Base-by-base conservation (phyloP, 2,888 invertebrate genomes). In the Pristionchus arcanus region DNA sequence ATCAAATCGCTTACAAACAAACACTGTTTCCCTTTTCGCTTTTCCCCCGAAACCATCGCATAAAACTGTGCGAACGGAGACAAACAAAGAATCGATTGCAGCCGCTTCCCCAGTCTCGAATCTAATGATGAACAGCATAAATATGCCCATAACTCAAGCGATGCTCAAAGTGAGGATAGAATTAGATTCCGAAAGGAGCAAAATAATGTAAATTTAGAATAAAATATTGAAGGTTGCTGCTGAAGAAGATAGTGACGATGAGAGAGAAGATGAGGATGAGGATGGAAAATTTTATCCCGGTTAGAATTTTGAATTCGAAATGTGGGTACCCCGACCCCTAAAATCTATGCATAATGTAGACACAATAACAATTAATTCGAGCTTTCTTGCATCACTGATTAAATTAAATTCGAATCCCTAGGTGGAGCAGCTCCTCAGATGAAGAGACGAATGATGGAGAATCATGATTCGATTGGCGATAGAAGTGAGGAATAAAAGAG, bases 211-310 rank as follows among this genome's bases (percentile, higher is more conserved):
- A 55, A 63, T 63, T 63, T 63, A 63, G 63, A 63, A 63, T n/a
- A 63, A 63, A 63, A 84, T 19, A 42, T 9, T 87, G 28, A 13
- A 87, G 87, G 87, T 31, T 0, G 68, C 42, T 4, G 59, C 59
- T n/a, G 63, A n/a, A n/a, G 68, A 42, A 87, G 42, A 49, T 13
- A 68, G 68, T 68, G 87, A 68, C 19, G 34, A 84, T 16, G 84
- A 63, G 55, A 84, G 55, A 31, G 84, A 37, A n/a, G 84, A 63
- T 11, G 84, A 63, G 9, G 84, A 59, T 59, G 84, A 63, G 31
- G 55, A 84, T 28, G 84, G 34, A 15, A 84, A 59, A 34, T 84
- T 81, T 25, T 63, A 84, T 84, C 84, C 34, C 19, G 59, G 59
- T 84, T 31, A 84, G n/a, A 25, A 74, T 49, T 49, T 49, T 49